phyloP scores from a whole-genome alignment of 2,888 invertebrate species.

The Nephrotoma appendiculata region DNA sequence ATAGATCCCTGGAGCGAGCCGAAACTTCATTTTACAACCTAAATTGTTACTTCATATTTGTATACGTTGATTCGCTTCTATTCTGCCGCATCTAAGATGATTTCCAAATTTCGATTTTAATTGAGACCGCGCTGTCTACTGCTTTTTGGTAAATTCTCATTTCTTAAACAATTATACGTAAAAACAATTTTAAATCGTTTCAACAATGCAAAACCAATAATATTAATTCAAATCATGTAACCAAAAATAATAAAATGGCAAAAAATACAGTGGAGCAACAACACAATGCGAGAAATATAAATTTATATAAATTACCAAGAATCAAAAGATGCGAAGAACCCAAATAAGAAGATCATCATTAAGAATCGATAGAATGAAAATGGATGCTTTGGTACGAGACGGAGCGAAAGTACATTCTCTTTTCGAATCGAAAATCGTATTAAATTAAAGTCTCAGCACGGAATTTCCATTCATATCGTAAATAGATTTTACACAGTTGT shows the following conservation, averaged over 20 bases:
- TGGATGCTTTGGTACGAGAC: not conserved
- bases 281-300: not conserved
- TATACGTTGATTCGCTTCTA: too few relatives aligned
- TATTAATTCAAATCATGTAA: not conserved
- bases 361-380: not conserved
- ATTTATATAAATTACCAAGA: not conserved
- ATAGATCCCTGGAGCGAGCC: too few relatives aligned
- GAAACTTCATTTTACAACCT: too few relatives aligned
- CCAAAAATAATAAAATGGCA: not conserved
- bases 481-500: not conserved
- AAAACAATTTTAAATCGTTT: not conserved
- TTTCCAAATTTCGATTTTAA: too few relatives aligned
- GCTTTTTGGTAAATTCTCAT: too few relatives aligned
- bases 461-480: not conserved
- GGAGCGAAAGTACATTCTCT: not conserved
- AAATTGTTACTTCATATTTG: too few relatives aligned
- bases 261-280: not conserved
- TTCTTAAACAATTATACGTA: too few relatives aligned
- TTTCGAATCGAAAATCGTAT: not conserved
- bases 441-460: not conserved
- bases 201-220: not conserved
- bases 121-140: too few relatives aligned
- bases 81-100: too few relatives aligned
- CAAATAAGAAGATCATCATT: not conserved
- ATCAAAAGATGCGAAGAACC: not conserved